phyloP scores from a whole-genome alignment of 2,113 vertebrate genomes.

The Anarrhichthys ocellatus region DNA sequence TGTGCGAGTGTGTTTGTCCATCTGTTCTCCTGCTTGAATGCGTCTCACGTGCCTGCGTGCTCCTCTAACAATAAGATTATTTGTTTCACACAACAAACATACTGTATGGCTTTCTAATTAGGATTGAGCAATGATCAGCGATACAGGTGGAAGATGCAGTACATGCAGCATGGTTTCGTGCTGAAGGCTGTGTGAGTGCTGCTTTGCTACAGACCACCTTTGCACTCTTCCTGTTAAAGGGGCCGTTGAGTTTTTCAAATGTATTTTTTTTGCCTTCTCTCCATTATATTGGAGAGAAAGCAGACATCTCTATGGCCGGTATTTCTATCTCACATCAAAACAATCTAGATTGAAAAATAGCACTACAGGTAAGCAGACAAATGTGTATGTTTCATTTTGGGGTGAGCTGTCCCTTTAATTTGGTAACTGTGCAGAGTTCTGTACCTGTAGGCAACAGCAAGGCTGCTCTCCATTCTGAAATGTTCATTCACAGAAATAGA shows the following conservation, averaged over 20 bases:
- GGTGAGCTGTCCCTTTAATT: conserved; percentile 2
- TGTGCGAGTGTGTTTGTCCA: conserved; percentile 48
- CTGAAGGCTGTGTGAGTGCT: neutral
- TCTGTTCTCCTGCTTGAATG: conserved; percentile 61
- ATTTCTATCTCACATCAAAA: neutral
- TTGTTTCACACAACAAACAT: conserved; percentile 53
- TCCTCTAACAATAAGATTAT: conserved; percentile 45
- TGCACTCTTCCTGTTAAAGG: neutral
- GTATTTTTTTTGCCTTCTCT: neutral
- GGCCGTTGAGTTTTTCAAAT: neutral
- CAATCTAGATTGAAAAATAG: neutral
- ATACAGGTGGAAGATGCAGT: conserved; percentile 36
- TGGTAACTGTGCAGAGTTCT: conserved; percentile 2
- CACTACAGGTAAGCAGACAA: neutral
- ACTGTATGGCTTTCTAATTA: conserved; percentile 42
- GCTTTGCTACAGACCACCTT: neutral
- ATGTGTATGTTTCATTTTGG: neutral
- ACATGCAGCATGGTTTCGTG: neutral
- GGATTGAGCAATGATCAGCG: conserved; percentile 40
- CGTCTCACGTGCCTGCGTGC: conserved; percentile 16
- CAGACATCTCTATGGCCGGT: no score
- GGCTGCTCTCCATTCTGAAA: conserved; percentile 40
- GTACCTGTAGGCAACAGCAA: conserved; percentile 22
- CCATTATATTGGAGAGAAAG: neutral
- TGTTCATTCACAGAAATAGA: conserved; percentile 37